Evolutionary conservation across 2,113 vertebrate genomes (phyloP), one percentile per base, ranked within the genome.

Genomic region (Chloropsis hardwickii): DNA sequence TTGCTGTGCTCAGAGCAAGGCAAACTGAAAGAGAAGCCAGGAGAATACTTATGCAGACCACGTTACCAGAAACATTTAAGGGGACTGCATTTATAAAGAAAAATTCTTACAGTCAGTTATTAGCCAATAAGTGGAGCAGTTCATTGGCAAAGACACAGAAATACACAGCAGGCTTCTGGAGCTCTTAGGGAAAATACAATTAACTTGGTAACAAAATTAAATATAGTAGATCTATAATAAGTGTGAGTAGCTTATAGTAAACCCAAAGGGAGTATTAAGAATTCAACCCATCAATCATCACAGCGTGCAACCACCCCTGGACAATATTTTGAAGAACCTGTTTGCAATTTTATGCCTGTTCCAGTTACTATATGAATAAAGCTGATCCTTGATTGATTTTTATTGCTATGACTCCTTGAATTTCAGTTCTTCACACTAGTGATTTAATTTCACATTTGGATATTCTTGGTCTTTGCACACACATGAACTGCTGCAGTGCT

Each of bases 121-220:
- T 96, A 94, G 76, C 69, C 90, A 71, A 42, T 96, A 95, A 96
- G 86, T 64, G 72, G 80, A 96, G 69, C 82, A 53, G 88, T 65
- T 94, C 90, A 81, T 94, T 95, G 94, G 94, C 90, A 93, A 65
- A 95, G 94, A 90, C 80, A 86, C 80, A 79, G 80, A 71, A 92
- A 92, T 42, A 90, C 86, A 88, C 85, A 96, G 93, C 80, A 92
- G 93, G 93, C 92, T 78, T 37, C 80, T 86, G 90, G 44, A 90
- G 80, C 82, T 94, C 90, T 94, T 69, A 86, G 95, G 88, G 94
- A 93, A 96, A 96, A 96, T 65, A 97, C 93, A 96, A 96, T 96
- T 96, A 96, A 65, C 93, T 95, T 17, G 48, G 86, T 90, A 94
- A 93, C 90, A 84, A 94, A 96, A 97, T 96, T 95, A 96, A 95